phyloP scores from a whole-genome alignment of 1,140 invertebrate genomes.

The Drosophila orosa region DNA sequence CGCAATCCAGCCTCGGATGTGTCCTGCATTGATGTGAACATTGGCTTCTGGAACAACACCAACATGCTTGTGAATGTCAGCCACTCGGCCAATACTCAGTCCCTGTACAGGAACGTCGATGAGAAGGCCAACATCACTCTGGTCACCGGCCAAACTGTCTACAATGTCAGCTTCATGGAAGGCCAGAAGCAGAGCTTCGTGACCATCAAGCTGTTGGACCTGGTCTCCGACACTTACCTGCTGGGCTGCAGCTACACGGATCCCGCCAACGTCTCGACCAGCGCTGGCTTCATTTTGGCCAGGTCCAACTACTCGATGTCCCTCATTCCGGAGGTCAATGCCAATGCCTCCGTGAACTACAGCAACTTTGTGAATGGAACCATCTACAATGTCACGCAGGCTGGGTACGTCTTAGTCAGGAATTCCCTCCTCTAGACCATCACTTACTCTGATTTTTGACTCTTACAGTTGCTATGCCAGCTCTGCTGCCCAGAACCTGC shows the following conservation, averaged over 20 bases:
- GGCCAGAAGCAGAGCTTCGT: not conserved
- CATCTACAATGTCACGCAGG: slow-evolving; percentile 31
- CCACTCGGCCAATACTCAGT: slow-evolving; percentile 27
- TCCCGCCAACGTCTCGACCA: not conserved
- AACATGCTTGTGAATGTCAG: slow-evolving; percentile 38
- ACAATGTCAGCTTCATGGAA: slow-evolving; percentile 42
- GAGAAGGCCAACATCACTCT: slow-evolving; percentile 46
- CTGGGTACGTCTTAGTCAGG: slow-evolving; percentile 31
- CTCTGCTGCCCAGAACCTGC: slow-evolving; percentile 42
- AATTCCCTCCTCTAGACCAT: not conserved
- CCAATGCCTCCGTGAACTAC: slow-evolving; percentile 17
- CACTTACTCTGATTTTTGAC: not conserved
- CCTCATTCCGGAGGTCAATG: slow-evolving; percentile 16
- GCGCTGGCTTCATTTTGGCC: slow-evolving; percentile 57
- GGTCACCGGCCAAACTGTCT: not conserved
- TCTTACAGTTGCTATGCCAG: slow-evolving; percentile 29
- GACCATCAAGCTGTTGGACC: slow-evolving; percentile 45
- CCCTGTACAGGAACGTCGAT: slow-evolving; percentile 19
- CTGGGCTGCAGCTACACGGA: slow-evolving; percentile 56
- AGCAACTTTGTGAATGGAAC: slow-evolving; percentile 31
- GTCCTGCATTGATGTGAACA: slow-evolving; percentile 28
- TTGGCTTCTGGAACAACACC: not conserved
- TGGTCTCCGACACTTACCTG: slow-evolving; percentile 26
- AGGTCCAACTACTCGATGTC: not conserved
- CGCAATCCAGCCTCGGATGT: slow-evolving; percentile 39